Evolutionary conservation across 2,113 vertebrate species (phyloP).

Genomic region (Albula goreensis): DNA sequence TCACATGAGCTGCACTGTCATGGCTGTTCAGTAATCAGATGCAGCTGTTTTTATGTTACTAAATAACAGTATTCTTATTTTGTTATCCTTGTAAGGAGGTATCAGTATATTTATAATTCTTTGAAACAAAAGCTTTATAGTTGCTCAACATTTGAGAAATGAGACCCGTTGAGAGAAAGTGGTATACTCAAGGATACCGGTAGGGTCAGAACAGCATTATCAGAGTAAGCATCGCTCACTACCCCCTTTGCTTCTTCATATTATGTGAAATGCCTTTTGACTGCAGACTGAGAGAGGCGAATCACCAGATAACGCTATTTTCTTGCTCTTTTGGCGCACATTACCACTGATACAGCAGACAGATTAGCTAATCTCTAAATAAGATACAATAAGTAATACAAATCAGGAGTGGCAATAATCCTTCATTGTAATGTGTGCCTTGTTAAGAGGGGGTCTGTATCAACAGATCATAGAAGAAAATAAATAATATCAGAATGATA

Average conservation of each 20-base stretch:
- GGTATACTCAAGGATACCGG: no score
- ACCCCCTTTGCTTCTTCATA: no score
- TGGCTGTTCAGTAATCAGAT: background rate
- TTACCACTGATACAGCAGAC: background rate
- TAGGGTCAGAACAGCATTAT: no score
- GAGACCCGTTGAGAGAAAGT: background rate
- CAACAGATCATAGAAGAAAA: background rate
- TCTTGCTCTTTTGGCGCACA: background rate
- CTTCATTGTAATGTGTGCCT: no score
- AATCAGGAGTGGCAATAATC: background rate
- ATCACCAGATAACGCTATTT: background rate
- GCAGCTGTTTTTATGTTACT: background rate
- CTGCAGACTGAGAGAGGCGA: no score
- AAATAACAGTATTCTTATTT: background rate
- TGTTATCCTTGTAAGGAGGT: background rate
- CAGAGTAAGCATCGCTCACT: no score
- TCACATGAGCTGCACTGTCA: background rate
- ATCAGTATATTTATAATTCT: no score
- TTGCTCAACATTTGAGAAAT: background rate
- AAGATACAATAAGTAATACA: background rate
- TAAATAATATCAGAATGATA: background rate
- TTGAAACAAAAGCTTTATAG: background rate
- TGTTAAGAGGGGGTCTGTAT: background rate
- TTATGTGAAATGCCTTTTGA: no score
- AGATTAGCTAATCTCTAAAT: background rate